These are phyloP conservation scores for Isaurus tuberculatus DNA, from an alignment of 92 coral and sea anemone genomes.

Conservation along the genomic window DNA sequence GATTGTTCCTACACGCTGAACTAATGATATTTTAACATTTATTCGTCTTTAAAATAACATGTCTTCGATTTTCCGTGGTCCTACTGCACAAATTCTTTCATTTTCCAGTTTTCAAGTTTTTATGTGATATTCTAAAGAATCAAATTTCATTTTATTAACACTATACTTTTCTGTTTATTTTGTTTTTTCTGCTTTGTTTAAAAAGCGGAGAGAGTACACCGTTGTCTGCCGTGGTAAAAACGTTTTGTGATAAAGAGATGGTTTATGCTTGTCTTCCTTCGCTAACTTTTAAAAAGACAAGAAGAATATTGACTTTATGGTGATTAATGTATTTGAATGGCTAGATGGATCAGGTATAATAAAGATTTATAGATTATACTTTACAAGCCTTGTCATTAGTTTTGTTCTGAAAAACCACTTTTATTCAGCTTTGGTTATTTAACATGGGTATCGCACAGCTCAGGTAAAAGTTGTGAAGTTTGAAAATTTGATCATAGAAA, in stretches of 20 bases:
- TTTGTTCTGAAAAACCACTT: not conserved
- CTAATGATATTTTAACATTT: too few species aligned
- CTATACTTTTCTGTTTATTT: not conserved
- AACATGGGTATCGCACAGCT: not conserved
- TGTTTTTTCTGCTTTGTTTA: not conserved
- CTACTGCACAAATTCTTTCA: not conserved
- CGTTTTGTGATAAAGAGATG: not conserved
- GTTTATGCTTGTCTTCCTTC: slow-evolving; percentile 1
- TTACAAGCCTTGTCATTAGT: not conserved
- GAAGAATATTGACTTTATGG: slow-evolving; percentile 20
- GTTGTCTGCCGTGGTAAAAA: not conserved
- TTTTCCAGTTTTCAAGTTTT: too few species aligned
- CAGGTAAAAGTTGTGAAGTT: not conserved
- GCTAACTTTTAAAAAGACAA: not conserved
- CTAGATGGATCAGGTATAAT: slow-evolving; percentile 2
- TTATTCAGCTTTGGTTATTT: not conserved
- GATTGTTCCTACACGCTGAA: not conserved
- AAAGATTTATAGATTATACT: slow-evolving; percentile 9
- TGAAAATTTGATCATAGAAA: too few species aligned
- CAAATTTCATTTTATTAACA: not conserved
- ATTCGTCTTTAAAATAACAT: too few species aligned
- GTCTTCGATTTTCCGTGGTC: not conserved
- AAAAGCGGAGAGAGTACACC: not conserved
- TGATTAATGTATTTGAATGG: slow-evolving; percentile 9
- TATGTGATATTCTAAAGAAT: not conserved